Base-by-base conservation (phyloP, 2,113 vertebrate genomes). In the Triplophysa siluroides region DNA sequence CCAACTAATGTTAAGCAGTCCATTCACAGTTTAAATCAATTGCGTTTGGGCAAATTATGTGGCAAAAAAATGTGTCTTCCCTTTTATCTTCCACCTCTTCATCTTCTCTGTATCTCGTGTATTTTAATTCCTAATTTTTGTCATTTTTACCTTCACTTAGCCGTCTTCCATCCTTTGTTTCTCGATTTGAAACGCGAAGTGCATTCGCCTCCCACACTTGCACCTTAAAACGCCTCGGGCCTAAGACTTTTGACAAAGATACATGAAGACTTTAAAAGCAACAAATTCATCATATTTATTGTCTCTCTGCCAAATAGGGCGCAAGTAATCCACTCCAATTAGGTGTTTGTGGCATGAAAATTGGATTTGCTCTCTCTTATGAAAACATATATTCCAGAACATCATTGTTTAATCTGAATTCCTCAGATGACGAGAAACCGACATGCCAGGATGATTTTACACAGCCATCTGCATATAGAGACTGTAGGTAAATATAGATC, bases 311-410 rank as follows among this genome's bases (percentile, higher is more conserved):
- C 83, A 81, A 84, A 84, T 84, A 84, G 80, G 80, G 79, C 83
- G 62, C 76, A 80, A 60, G 71, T 84, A 84, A 84, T 82, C 71
- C 83, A 74, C 83, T 82, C 43, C 83, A 82, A 84, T 84, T 84
- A 84, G 76, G 79, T 84, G 83, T 82, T 79, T 84, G 78, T 60
- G 76, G 58, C 83, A 82, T 82, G 76, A 82, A 84, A 84, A 84
- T 76, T 43, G 65, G 83, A 84, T 84, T 84, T 81, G 70, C 43
- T 61, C 66, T 84, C 69, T 54, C 26, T 43, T 52, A 63, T 38
- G 26, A 24, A 61, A 71, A 45, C 69, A 56, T 61, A 76, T 76
- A 76, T 77, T 62, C 8, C 54, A 54, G 23, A 33, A 68, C 74
- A 76, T 60, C 65, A 69, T 78, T 78, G 81, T 78, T 73, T 33